These are phyloP conservation scores for Callospermophilus lateralis DNA, from an alignment of 2,113 vertebrate genomes.

Conservation along the genomic window DNA sequence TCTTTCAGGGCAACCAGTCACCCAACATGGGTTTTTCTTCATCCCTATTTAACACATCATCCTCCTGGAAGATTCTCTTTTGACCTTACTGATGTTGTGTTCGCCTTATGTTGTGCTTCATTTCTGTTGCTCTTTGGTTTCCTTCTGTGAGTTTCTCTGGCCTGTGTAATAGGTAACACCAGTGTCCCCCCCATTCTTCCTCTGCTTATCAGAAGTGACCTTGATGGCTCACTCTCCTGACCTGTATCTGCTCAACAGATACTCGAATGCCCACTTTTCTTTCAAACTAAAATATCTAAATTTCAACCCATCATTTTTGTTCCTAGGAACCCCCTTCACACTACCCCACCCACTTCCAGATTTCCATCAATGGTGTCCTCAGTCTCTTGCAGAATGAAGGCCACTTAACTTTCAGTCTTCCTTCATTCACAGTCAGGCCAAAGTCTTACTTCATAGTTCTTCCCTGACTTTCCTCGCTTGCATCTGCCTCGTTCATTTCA, in stretches of 20 bases:
- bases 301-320: background rate
- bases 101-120: background rate
- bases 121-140: background rate
- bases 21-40: background rate
- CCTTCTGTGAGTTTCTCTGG: background rate
- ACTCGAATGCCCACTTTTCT: background rate
- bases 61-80: background rate
- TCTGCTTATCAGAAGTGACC: background rate
- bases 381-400: background rate
- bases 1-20: background rate
- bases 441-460: background rate
- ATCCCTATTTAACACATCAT: background rate
- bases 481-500: background rate
- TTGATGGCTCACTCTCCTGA: background rate
- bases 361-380: background rate
- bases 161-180: background rate
- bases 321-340: background rate
- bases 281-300: slow-evolving; percentile 16
- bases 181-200: background rate
- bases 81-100: background rate
- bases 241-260: background rate
- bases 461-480: background rate
- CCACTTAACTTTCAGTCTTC: background rate
- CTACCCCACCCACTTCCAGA: background rate
- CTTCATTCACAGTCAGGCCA: background rate